Evolutionary conservation across 2,113 vertebrate genomes (phyloP).

Genomic region (Clarias batrachus): DNA sequence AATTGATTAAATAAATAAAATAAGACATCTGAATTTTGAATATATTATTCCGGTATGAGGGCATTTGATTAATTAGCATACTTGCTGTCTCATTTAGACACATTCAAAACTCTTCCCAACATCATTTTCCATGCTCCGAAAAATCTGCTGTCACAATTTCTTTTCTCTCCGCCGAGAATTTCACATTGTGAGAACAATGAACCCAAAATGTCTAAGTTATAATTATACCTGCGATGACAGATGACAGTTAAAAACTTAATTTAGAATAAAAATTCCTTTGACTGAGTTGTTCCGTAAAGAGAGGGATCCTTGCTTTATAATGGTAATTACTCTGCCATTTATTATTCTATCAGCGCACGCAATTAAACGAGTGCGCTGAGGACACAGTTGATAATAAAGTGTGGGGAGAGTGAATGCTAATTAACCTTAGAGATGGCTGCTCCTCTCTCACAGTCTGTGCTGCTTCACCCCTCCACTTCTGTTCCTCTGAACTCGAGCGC

Average conservation of each 20-base stretch:
- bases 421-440: conserved; percentile 98
- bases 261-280: conserved; percentile 99
- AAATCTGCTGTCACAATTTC: conserved; percentile 74
- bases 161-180: conserved; percentile 72
- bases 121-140: conserved; percentile 63
- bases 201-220: conserved; percentile 98
- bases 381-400: conserved; percentile 99
- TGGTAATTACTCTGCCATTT: conserved; percentile 99
- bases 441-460: conserved; percentile 75
- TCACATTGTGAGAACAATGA: conserved; percentile 84
- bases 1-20: conserved; percentile 72
- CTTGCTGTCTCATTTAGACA: conserved; percentile 73
- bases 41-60: conserved; percentile 68
- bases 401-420: conserved; percentile 98
- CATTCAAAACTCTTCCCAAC: conserved; percentile 72
- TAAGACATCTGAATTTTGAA: conserved; percentile 64
- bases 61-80: conserved; percentile 74
- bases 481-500: conserved; percentile 80
- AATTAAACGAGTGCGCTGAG: conserved; percentile 99
- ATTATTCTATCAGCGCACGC: conserved; percentile 99
- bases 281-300: conserved; percentile 99
- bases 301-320: conserved; percentile 99
- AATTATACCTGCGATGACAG: conserved; percentile 99
- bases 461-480: conserved; percentile 24
- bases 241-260: conserved; percentile 99